Evolutionary conservation across 2,113 vertebrate genomes (phyloP).

Genomic region (Leptocoma aspasia): DNA sequence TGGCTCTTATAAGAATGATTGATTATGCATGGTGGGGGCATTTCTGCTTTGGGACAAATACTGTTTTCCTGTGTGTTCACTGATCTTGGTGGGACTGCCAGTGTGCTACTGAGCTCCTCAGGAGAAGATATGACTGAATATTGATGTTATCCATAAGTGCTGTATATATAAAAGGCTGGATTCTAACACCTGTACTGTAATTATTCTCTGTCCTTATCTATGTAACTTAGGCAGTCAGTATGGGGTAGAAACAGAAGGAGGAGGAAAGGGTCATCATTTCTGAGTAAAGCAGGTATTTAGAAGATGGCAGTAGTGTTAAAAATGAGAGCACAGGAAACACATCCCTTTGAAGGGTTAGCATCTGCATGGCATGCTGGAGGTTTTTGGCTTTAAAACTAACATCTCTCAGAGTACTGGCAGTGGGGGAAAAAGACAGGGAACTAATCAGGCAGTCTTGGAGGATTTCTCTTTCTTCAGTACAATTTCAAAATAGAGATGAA

Average conservation of each 20-base stretch:
- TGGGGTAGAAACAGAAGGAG: not conserved
- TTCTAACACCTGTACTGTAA: not conserved
- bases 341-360: not conserved
- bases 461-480: not conserved
- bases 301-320: not conserved
- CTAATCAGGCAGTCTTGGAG: not conserved
- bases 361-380: not conserved
- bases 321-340: not conserved
- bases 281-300: not conserved
- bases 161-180: not conserved
- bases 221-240: not conserved
- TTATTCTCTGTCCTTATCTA: not conserved
- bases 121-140: not conserved
- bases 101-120: not conserved
- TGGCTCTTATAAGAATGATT: not conserved
- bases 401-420: not conserved
- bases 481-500: not conserved
- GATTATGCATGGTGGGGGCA: not conserved
- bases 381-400: not conserved
- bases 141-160: not conserved
- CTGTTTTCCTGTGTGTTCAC: not conserved
- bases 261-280: not conserved
- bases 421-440: not conserved
- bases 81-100: not conserved
- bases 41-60: not conserved